Conservation (phyloP, 2,888 invertebrate species). For the Tenthredo mesomela region DNA sequence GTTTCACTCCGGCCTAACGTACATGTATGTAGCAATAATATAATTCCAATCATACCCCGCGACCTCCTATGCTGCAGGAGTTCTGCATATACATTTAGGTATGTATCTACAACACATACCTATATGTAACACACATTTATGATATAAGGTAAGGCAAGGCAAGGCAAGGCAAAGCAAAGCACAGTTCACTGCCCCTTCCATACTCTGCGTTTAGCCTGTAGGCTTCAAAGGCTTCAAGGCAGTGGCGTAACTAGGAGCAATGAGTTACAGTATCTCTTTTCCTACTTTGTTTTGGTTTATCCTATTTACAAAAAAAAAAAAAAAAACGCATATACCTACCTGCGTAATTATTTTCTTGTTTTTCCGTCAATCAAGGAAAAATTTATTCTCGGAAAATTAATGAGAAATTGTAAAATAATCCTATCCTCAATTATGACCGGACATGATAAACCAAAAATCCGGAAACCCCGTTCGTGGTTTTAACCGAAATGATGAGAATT, state of each 20-base stretch:
- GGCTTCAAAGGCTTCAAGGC: conserved; percentile 39
- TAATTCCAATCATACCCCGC: conserved; percentile 9
- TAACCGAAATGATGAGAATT: background rate
- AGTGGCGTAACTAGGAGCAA: conserved; percentile 6
- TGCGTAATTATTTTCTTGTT: background rate
- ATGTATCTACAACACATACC: background rate
- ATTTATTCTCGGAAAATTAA: background rate
- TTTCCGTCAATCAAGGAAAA: background rate
- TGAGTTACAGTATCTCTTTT: background rate
- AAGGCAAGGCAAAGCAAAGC: conserved; percentile 25
- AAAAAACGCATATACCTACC: background rate
- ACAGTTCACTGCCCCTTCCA: conserved; percentile 12
- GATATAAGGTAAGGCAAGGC: conserved; percentile 32
- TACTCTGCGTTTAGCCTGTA: conserved; percentile 19
- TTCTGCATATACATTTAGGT: conserved; percentile 5
- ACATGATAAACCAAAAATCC: background rate
- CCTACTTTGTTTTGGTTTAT: background rate
- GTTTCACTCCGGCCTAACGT: too few relatives aligned
- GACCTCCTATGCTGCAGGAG: background rate
- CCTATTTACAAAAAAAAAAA: background rate
- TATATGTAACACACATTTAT: conserved; percentile 23
- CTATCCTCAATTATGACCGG: background rate
- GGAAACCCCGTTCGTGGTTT: background rate
- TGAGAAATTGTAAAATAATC: background rate
- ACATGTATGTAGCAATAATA: background rate